phyloP scores from a whole-genome alignment of 2,797 vertebrate species.

The Octomys mimax region DNA sequence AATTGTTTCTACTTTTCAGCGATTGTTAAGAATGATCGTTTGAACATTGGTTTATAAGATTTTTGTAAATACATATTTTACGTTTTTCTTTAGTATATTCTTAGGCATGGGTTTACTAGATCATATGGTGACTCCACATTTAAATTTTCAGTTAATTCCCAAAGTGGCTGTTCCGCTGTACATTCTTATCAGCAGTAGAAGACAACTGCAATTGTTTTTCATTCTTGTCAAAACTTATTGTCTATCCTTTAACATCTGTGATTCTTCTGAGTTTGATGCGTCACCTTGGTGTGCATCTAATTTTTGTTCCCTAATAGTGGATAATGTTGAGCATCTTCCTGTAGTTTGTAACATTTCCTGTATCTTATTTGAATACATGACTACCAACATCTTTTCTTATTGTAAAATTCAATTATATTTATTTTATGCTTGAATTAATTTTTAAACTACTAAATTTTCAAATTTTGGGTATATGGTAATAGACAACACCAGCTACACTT shows the following conservation, averaged over 20 bases:
- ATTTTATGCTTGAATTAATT: neutral
- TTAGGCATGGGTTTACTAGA: neutral
- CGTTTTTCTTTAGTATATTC: neutral
- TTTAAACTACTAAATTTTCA: conserved; percentile 28
- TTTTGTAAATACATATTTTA: neutral
- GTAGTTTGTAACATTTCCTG: neutral
- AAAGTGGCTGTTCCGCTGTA: neutral
- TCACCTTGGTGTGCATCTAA: neutral
- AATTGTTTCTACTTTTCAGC: neutral
- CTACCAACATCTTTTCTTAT: neutral
- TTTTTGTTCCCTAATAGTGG: conserved; percentile 11
- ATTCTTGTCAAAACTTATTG: conserved; percentile 37
- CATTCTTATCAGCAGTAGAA: neutral
- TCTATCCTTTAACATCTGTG: conserved; percentile 5
- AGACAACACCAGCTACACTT: neutral
- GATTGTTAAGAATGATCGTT: neutral
- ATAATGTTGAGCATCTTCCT: neutral
- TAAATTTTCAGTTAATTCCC: neutral
- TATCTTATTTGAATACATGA: neutral
- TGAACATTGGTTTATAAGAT: neutral
- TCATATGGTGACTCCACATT: neutral
- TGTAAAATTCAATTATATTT: neutral
- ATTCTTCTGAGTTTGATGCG: neutral
- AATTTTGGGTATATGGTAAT: neutral
- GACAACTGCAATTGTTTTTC: neutral